Evolutionary conservation across 1,140 invertebrate species (phyloP), one percentile per base, ranked within the genome.

Genomic region (Oncopeltus fasciatus): DNA sequence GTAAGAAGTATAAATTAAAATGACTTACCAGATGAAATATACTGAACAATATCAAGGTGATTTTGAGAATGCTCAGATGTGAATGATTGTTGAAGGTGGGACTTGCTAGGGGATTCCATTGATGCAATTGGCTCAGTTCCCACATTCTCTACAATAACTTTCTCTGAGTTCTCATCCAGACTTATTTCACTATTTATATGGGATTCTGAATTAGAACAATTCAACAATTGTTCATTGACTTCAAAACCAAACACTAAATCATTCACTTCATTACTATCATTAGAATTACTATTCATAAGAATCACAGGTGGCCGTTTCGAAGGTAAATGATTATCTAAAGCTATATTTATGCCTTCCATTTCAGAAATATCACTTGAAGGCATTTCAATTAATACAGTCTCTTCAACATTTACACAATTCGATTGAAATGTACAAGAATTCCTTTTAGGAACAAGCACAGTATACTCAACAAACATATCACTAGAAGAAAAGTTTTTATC

Each of bases 211-310:
- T 53, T 53, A 2, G 44, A 46, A 46, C 44, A 20, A 24, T 24
- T 53, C 24, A 68, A 44, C 16, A 68, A 44, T 59, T 65, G 64
- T 24, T 67, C 33, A 49, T 68, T 68, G 8, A 68, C 61, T 58
- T 67, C 65, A 61, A 68, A 68, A 11, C 67, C 67, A 60, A 68
- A 68, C n/a, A 59, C 62, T 18, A 68, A 28, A 49, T 65, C 67
- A 33, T 58, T 49, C 11, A 51, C 62, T 28, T 18, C 51, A 28
- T 18, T 29, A 18, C 59, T 29, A 24, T 47, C 57, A 33, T 29
- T 28, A 21, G 24, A 20, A n/a, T 59, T 44, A 27, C 63, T 60
- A 59, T 66, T 44, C 44, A 68, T 29, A n/a, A 68, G 46, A 38
- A 68, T 66, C n/a, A 66, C 65, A n/a, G 67, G 64, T 9, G 64